A percentile compares a stretch with the other conserved stretches of the same genome.
phyloP scores from a whole-genome alignment of 2,888 invertebrate species.

The Synergus itoensis region DNA sequence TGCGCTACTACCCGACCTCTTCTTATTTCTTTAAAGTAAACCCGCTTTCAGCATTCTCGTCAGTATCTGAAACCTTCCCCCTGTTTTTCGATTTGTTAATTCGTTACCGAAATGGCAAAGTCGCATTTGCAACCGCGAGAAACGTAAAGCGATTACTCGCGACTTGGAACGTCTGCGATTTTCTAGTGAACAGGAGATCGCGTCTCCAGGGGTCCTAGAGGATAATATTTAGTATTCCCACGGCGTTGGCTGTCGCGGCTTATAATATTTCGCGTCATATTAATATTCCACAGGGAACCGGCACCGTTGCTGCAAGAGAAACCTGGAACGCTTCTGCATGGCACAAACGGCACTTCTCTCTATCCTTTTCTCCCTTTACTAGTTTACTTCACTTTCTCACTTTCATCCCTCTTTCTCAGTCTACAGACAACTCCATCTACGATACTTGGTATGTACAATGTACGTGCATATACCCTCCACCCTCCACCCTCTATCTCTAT shows the following conservation, averaged over 20 bases:
- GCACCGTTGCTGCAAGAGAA: slow-evolving; percentile 57
- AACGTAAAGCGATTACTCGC: background rate
- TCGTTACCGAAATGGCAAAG: slow-evolving; percentile 8
- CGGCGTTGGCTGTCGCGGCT: slow-evolving; percentile 75
- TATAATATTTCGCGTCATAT: slow-evolving; percentile 78
- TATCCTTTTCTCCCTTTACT: slow-evolving; percentile 42
- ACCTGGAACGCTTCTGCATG: slow-evolving; percentile 43
- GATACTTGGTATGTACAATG: background rate
- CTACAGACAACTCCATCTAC: slow-evolving; percentile 8
- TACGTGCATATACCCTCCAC: slow-evolving; percentile 24
- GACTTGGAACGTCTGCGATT: slow-evolving; percentile 18
- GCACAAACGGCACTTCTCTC: slow-evolving; percentile 25
- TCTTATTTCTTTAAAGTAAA: slow-evolving; percentile 24
- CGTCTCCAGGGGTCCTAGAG: slow-evolving; percentile 54
- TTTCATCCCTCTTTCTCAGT: slow-evolving; percentile 34
- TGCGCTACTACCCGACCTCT: slow-evolving; percentile 18
- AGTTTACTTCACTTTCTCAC: slow-evolving; percentile 32
- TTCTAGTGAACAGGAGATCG: slow-evolving; percentile 26
- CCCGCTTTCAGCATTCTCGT: slow-evolving; percentile 23
- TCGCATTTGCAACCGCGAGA: background rate
- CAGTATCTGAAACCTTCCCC: background rate
- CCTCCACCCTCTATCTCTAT: background rate
- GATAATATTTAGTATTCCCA: slow-evolving; percentile 77
- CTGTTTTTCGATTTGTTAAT: slow-evolving; percentile 22
- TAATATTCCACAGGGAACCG: slow-evolving; percentile 76